These are phyloP conservation scores for Saxidomus purpurata DNA, from an alignment of 1,140 invertebrate species.

Conservation along the genomic window DNA sequence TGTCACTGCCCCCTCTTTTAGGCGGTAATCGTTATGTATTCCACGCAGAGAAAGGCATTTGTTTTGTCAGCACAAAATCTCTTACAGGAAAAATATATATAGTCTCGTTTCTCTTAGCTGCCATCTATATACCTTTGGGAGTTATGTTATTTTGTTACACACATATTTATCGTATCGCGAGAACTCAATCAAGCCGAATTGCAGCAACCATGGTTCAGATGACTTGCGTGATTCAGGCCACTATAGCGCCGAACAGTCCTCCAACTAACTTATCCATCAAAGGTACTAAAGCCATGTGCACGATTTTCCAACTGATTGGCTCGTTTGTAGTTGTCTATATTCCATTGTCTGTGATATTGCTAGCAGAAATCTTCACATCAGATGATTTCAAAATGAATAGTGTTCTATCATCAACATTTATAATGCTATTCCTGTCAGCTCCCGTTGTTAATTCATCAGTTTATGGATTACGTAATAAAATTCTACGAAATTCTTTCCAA, in stretches of 20 bases:
- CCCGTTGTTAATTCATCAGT: conserved; percentile 77
- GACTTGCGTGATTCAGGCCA: conserved; percentile 80
- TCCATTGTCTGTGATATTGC: conserved; percentile 74
- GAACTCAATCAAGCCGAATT: conserved; percentile 79
- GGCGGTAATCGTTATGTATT: conserved; percentile 51
- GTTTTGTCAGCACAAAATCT: conserved; percentile 52
- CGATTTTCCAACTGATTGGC: conserved; percentile 79
- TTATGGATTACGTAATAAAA: conserved; percentile 79
- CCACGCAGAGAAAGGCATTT: conserved; percentile 63
- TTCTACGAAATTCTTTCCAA: conserved; percentile 75
- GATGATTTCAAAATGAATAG: conserved; percentile 55
- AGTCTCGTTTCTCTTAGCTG: conserved; percentile 68
- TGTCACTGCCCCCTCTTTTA: conserved; percentile 51
- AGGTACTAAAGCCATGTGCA: conserved; percentile 79
- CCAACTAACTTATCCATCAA: conserved; percentile 71
- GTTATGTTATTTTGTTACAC: conserved; percentile 80
- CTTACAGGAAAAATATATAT: conserved; percentile 68
- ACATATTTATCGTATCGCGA: conserved; percentile 79
- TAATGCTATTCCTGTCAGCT: conserved; percentile 75
- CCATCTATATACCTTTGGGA: conserved; percentile 74
- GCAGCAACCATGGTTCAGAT: conserved; percentile 81
- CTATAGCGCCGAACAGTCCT: conserved; percentile 73
- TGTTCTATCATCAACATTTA: conserved; percentile 71
- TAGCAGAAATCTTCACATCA: conserved; percentile 65
- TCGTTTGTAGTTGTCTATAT: conserved; percentile 79